Evolutionary conservation across 1,140 invertebrate species (phyloP), one percentile per base, ranked within the genome.

Genomic region (Eriosoma lanigerum): DNA sequence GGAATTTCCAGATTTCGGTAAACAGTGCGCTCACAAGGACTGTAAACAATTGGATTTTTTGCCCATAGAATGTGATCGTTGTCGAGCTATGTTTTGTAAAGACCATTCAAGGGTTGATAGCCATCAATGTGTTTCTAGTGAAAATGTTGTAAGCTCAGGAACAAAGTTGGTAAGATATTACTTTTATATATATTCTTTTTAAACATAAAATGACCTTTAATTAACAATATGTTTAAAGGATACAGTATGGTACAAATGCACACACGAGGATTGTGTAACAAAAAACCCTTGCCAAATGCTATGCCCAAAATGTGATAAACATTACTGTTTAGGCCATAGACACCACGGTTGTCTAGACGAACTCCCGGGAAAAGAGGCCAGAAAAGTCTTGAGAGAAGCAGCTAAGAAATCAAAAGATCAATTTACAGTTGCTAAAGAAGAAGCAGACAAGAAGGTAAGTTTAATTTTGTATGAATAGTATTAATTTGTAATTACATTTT

Each of bases 31-130:
- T 2, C 17, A 84, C 6, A 81, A 84, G 8, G 82, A 83, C 8
- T 88, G 88, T 70, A 85, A 86, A 81, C 85, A 86, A 81, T 83
- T 88, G 64, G 87, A 88, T 83, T 88, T 88, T 83, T 83, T 88
- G 44, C 86, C 87, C 26, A 83, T 87, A 38, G 76, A 66, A 19
- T 88, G 87, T 75, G 60, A 82, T 19, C 83, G 85, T 81, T 88
- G 88, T 82, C 81, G 83, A 46, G 73, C 82, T 1, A 82, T 84
- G 52, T 88, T 86, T 73, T 88, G 87, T 81, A 87, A 87, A 82
- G 84, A 87, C 38, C 87, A 88, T 84, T 85, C 85, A 81, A 82
- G 84, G 60, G 29, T 82, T 17, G 44, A 50, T 17, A 82, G 81
- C 6, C 87, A 88, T 81, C 68, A 83, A 15, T 88, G 88, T 83